Evolutionary conservation across 2,113 vertebrate genomes (phyloP).

Genomic region (Enhydra lutris): DNA sequence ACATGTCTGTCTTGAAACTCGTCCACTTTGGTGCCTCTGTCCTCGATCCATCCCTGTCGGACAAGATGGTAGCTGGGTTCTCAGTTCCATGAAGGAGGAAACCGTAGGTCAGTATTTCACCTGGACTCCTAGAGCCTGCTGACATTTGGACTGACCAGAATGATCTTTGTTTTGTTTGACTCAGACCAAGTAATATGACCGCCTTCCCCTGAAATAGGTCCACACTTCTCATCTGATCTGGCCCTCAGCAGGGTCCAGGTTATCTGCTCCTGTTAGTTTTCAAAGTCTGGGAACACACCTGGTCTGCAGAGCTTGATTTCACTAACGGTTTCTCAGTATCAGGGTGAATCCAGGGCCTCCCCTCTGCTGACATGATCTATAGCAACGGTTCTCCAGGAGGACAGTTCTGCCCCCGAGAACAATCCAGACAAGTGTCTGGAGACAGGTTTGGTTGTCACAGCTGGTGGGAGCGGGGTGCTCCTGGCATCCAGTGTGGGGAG

Average conservation of each 20-base stretch:
- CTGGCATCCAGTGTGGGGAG: not conserved
- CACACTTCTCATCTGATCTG: not conserved
- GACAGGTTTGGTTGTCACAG: not conserved
- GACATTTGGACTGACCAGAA: not conserved
- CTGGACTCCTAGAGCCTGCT: not conserved
- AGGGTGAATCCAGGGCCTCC: not conserved
- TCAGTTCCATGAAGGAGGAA: not conserved
- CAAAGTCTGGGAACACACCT: not conserved
- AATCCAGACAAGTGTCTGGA: not conserved
- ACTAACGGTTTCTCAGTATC: not conserved
- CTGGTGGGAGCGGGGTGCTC: no score
- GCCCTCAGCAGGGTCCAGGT: not conserved
- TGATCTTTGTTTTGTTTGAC: not conserved
- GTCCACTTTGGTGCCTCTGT: not conserved
- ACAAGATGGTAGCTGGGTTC: not conserved
- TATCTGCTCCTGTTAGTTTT: not conserved
- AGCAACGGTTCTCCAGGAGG: not conserved
- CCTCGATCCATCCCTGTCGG: not conserved
- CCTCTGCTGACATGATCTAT: not conserved
- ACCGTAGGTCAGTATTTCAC: not conserved
- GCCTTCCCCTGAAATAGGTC: not conserved
- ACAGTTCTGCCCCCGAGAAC: not conserved
- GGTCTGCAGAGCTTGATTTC: not conserved
- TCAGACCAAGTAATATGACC: not conserved
- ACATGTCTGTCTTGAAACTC: not conserved